Conservation (phyloP, 1,140 invertebrate species). For the Zaprionus ornatus region DNA sequence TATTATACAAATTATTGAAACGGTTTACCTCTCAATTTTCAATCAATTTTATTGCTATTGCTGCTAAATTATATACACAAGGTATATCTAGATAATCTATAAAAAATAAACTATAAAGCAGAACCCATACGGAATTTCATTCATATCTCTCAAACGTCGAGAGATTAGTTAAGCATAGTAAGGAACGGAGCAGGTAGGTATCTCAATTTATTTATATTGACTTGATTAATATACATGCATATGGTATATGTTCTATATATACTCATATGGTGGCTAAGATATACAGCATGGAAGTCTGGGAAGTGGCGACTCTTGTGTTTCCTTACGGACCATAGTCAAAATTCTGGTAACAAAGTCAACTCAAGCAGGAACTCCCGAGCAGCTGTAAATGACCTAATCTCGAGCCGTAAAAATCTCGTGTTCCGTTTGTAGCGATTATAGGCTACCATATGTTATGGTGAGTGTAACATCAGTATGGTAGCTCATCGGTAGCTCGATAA, state of each 20-base stretch:
- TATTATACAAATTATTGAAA: too few species aligned
- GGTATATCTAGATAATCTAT: not conserved
- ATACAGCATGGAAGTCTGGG: not conserved
- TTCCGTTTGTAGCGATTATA: constrained; percentile 7
- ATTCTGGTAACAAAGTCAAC: not conserved
- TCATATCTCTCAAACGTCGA: not conserved
- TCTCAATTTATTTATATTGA: not conserved
- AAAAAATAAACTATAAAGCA: not conserved
- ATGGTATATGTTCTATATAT: not conserved
- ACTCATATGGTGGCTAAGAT: not conserved
- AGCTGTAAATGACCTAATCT: not conserved
- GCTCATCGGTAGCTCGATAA: not conserved
- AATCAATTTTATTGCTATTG: not conserved
- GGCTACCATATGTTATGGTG: not conserved
- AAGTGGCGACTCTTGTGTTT: not conserved
- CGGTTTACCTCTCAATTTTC: not conserved
- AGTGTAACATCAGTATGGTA: not conserved
- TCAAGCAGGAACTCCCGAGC: not conserved
- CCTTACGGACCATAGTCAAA: not conserved
- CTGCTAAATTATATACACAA: not conserved
- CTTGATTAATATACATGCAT: not conserved
- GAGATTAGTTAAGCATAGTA: not conserved
- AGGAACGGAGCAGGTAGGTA: not conserved
- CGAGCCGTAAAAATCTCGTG: constrained; percentile 28
- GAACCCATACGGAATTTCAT: not conserved